Conservation (phyloP, 37 sponge, comb jelly and placozoan genomes). For the Tethya wilhelma region DNA sequence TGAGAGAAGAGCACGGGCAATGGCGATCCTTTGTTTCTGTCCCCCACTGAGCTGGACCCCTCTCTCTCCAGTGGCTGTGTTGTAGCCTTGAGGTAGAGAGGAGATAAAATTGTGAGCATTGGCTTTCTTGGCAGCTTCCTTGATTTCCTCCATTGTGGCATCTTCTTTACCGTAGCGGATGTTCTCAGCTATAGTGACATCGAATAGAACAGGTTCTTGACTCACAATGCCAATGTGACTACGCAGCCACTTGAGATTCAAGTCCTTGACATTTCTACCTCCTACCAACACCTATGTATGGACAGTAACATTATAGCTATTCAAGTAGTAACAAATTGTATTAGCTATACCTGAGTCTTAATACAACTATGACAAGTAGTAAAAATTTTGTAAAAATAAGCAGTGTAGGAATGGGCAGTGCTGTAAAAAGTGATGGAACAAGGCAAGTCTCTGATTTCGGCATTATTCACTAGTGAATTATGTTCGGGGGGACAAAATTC, state of each 20-base stretch:
- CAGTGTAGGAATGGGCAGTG: too few relatives aligned
- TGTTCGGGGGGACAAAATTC: too few relatives aligned
- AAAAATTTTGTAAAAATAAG: too few relatives aligned
- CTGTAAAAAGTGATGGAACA: too few relatives aligned
- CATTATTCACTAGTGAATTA: too few relatives aligned
- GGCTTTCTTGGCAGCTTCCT: constrained; percentile 85
- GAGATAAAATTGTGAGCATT: constrained; percentile 88
- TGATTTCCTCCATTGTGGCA: constrained; percentile 71
- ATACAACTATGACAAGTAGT: not conserved
- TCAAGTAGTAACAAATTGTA: too few relatives aligned
- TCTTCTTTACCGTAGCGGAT: constrained; percentile 81
- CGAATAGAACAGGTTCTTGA: constrained; percentile 92
- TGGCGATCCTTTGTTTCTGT: constrained; percentile 94
- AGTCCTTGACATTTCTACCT: constrained; percentile 44
- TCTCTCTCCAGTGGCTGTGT: constrained; percentile 80
- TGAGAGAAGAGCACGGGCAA: constrained; percentile 89
- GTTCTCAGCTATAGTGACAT: constrained; percentile 93
- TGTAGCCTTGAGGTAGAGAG: constrained; percentile 78
- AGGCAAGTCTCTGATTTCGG: too few relatives aligned
- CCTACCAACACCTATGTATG: constrained; percentile 58
- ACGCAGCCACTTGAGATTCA: constrained; percentile 86
- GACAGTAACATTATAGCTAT: not conserved
- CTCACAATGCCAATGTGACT: constrained; percentile 79
- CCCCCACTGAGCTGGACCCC: constrained; percentile 90
- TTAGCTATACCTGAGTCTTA: too few relatives aligned